phyloP scores from a whole-genome alignment of 2,888 invertebrate genomes.

The Apamea crenata region DNA sequence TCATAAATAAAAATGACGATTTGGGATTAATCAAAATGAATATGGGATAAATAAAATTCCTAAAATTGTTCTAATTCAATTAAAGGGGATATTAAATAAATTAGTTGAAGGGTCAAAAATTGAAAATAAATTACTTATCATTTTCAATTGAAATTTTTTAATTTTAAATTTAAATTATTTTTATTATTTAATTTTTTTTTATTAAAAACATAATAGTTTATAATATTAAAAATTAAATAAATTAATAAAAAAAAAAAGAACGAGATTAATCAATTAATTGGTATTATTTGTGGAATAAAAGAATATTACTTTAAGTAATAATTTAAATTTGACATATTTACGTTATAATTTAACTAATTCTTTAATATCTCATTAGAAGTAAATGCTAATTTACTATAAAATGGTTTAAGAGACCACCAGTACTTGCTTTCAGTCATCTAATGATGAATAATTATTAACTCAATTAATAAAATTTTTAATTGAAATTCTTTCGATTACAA shows the following conservation, averaged over 20 bases:
- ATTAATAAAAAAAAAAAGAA: too few species aligned
- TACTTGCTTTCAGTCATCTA: conserved; percentile 93
- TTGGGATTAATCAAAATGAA: conserved; percentile 89
- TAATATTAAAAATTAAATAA: too few species aligned
- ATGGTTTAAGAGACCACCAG: conserved; percentile 93
- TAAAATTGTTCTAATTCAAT: conserved; percentile 91
- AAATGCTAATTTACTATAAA: conserved; percentile 91
- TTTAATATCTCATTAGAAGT: too few species aligned
- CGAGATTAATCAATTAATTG: too few species aligned
- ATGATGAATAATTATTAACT: conserved; percentile 89
- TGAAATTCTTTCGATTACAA: too few species aligned
- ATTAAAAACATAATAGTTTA: conserved; percentile 82
- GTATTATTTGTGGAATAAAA: too few species aligned
- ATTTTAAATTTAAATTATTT: conserved; percentile 71
- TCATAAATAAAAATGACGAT: conserved; percentile 88
- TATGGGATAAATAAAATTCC: conserved; percentile 88
- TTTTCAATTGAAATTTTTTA: conserved; percentile 87
- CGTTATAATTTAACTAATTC: too few species aligned
- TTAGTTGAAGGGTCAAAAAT: conserved; percentile 92
- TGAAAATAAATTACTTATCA: conserved; percentile 93
- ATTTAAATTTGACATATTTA: too few species aligned
- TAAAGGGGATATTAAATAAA: conserved; percentile 87
- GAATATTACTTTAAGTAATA: too few species aligned
- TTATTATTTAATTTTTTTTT: conserved; percentile 72
- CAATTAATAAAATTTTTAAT: conserved; percentile 90